Base-by-base conservation (phyloP, 2,113 vertebrate species). In the Megaleporinus macrocephalus region DNA sequence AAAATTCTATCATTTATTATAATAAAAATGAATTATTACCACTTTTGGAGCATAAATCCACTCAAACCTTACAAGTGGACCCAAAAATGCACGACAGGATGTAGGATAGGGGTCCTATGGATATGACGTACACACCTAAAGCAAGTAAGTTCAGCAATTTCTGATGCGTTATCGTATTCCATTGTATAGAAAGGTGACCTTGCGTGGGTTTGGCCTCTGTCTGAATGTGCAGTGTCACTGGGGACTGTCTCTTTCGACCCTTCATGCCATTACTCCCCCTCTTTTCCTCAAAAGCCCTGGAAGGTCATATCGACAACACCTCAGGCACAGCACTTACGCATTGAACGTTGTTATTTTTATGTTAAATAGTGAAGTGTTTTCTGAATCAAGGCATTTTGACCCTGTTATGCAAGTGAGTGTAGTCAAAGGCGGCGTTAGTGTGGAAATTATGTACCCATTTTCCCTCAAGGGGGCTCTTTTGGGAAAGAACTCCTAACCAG, bases 171-270 rank as follows among this genome's bases (percentile, higher is more conserved):
- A 59, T 70, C 24, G 9, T 15, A 18, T 55, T 18, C 30, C 3
- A 10, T 36, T 24, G 29, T 26, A 16, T 57, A 53, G 13, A 22
- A 81, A 61, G 69, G 68, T 76, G 73, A 80, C 74, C 36, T 73
- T 73, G 53, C 27, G 41, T 76, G 47, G 59, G 41, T 41, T 59
- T 27, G 53, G 55, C 61, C 78, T 47, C 29, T 41, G n/a, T 68
- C 59, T 65, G 30, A 79, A 76, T 71, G 49, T 47, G 71, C 83
- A 87, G 61, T 80, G 80, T 73, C 83, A 87, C 68, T n/a, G 36
- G 59, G 80, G 73, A 72, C 47, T 59, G 63, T 74, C 30, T 76
- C 44, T 63, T 62, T 74, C 74, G 33, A 47, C 70, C 14, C 12
- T 10, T 33, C 44, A 63, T 75, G 26, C 65, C 66, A 68, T 74